phyloP scores from a whole-genome alignment of 2,797 vertebrate genomes.

The Prionace glauca region DNA sequence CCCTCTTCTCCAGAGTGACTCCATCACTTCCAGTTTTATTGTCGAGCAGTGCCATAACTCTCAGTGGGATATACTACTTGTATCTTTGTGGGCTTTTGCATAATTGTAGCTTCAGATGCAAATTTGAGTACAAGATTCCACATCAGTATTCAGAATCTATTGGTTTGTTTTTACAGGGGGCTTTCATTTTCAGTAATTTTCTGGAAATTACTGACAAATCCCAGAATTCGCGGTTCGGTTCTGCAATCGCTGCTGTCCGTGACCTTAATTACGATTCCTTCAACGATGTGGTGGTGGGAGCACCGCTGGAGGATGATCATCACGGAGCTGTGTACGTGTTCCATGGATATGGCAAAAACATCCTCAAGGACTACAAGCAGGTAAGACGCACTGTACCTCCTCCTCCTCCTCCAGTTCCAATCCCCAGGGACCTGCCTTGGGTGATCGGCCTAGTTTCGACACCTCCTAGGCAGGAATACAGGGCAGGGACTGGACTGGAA shows the following conservation, averaged over 20 bases:
- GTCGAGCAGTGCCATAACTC: background rate
- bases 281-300: constrained; percentile 85
- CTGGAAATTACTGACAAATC: constrained; percentile 74
- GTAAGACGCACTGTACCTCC: constrained; percentile 49
- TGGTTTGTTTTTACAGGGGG: constrained; percentile 26
- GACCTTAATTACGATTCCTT: constrained; percentile 91
- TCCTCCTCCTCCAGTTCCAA: background rate
- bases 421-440: background rate
- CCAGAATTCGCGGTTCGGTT: constrained; percentile 90
- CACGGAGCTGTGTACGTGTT: constrained; percentile 85
- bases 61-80: background rate
- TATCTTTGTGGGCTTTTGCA: background rate
- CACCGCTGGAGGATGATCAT: constrained; percentile 83
- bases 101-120: background rate
- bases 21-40: background rate
- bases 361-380: constrained; percentile 84
- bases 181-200: constrained; percentile 61
- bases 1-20: background rate
- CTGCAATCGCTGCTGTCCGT: constrained; percentile 74
- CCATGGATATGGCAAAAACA: constrained; percentile 66
- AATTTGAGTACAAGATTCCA: background rate
- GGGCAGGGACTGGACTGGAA: background rate
- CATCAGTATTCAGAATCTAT: background rate
- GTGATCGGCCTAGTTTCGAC: background rate
- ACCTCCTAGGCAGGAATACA: background rate